Conservation (phyloP, 2,888 invertebrate species). For the Nomada lathburiana region DNA sequence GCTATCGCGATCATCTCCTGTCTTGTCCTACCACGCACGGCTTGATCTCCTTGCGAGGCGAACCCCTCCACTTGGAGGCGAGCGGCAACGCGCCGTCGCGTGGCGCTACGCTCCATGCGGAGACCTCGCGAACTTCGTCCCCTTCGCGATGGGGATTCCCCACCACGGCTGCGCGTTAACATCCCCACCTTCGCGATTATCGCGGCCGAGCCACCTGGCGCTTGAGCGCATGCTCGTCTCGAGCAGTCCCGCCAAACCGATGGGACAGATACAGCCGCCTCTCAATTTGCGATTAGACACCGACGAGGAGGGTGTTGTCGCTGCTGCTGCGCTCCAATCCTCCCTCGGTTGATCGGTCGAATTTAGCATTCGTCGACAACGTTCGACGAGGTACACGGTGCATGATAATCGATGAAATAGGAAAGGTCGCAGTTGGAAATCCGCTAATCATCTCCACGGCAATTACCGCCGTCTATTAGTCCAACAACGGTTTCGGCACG, state of each 20-base stretch:
- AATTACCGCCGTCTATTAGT: background rate
- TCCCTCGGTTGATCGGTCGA: background rate
- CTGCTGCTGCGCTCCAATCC: background rate
- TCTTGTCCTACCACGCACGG: constrained; percentile 52
- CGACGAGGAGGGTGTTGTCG: constrained; percentile 27
- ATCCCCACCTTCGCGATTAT: constrained; percentile 24
- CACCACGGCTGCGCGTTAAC: constrained; percentile 15
- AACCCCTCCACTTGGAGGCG: constrained; percentile 27
- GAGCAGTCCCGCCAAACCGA: constrained; percentile 60
- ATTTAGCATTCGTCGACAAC: background rate
- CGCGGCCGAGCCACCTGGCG: constrained; percentile 63
- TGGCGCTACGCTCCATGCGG: constrained; percentile 82
- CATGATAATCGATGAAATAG: background rate
- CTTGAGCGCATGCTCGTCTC: constrained; percentile 71
- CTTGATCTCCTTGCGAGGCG: constrained; percentile 54
- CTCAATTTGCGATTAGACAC: constrained; percentile 52
- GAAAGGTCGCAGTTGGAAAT: constrained; percentile 7
- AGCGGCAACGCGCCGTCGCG: constrained; percentile 74
- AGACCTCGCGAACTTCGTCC: constrained; percentile 83
- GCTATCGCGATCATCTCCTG: constrained; percentile 52
- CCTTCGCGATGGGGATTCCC: constrained; percentile 50
- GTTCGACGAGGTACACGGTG: background rate
- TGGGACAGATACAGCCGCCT: constrained; percentile 23
- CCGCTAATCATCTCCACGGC: background rate
- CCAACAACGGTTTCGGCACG: background rate